A percentile compares a stretch with the other conserved stretches of the same genome.
These are phyloP conservation scores for Syrista parreyssii DNA, from an alignment of 2,888 invertebrate genomes.

Conservation along the genomic window DNA sequence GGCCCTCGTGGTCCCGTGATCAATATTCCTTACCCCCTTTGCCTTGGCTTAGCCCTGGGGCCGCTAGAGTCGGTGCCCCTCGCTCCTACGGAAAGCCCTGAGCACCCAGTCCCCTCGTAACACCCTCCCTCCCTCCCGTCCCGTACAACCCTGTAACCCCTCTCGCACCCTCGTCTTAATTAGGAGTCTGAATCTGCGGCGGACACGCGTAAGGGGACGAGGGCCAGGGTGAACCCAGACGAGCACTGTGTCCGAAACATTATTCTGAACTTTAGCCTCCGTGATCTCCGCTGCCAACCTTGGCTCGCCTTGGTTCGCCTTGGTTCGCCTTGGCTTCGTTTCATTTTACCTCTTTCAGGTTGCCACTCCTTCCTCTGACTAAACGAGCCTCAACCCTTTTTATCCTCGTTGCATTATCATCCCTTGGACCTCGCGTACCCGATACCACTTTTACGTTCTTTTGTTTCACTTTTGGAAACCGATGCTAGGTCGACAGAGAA, in stretches of 20 bases:
- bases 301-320: background rate
- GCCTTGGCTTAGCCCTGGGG: conserved; percentile 61
- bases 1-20: conserved; percentile 56
- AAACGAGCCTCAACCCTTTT: background rate
- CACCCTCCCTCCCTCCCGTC: background rate
- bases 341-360: background rate
- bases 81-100: conserved; percentile 32
- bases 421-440: background rate
- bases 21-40: conserved; percentile 67
- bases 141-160: conserved; percentile 48
- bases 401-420: background rate
- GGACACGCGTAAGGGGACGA: conserved; percentile 75
- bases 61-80: conserved; percentile 42
- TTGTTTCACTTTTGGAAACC: background rate
- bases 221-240: conserved; percentile 36
- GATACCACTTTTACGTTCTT: background rate
- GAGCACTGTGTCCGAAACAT: conserved; percentile 64
- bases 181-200: conserved; percentile 87
- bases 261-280: conserved; percentile 58
- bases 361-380: background rate
- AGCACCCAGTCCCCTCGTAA: conserved; percentile 20
- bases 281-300: background rate
- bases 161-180: conserved; percentile 80
- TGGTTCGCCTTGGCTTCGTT: background rate
- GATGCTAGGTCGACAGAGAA: background rate